Evolutionary conservation across 2,113 vertebrate genomes (phyloP), one percentile per base, ranked within the genome.

Genomic region (Pterocles orientalis): DNA sequence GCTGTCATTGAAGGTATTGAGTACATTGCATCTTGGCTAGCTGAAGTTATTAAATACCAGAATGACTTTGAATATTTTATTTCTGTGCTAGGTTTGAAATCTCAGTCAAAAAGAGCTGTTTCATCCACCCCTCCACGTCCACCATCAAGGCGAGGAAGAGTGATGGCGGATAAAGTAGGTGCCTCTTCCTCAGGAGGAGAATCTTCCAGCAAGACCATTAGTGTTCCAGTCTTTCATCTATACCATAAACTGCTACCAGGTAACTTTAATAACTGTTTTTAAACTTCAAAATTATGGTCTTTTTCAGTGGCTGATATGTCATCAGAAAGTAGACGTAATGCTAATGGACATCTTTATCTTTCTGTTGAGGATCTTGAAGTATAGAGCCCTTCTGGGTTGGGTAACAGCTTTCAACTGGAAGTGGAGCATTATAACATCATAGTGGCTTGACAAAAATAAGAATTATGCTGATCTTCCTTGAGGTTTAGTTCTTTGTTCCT

Each of bases 201-300:
- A 77, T 97, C 99, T 33, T 98, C 99, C 73, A 98, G 97, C 97
- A 99, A 99, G 98, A 99, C 99, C 85, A 99, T 99, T 97, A 99
- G 99, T 56, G 99, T 99, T 68, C 99, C 99, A 14, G 99, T 99
- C 91, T 99, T 99, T 97, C 99, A 99, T 88, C 98, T 99, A 2
- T 99, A 99, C 96, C 99, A 99, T 98, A 99, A 99, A 95, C 98
- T 99, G 66, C 98, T 99, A 76, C 98, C 98, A 95, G 98, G 98
- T 98, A 97, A 94, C 56, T 69, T 80, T 43, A 73, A 18, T 23
- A 81, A 33, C 64, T 57, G 3, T 7, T 65, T 90, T 64, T 86
- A 47, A 79, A 36, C 15, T 72, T 48, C 3, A 69, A 13, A 66
- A 43, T 79, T 23, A 4, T 1, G 2, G 16, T 8, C 9, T 47